Conservation (phyloP, 2,113 vertebrate genomes). For the Ameiurus melas region DNA sequence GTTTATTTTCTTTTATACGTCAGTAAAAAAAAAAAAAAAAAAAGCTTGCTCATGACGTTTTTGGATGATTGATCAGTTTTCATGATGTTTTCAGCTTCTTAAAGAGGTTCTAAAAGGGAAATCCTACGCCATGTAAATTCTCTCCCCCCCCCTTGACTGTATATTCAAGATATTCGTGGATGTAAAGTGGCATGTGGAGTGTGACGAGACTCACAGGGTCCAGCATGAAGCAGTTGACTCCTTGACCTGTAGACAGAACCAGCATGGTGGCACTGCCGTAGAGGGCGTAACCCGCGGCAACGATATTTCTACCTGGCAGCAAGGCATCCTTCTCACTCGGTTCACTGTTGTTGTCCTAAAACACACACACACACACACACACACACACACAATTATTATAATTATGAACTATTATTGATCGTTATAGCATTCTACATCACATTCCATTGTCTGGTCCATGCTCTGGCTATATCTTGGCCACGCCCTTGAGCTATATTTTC, state of each 20-base stretch:
- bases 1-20: neutral
- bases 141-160: neutral
- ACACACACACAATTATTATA: no score
- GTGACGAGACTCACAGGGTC: constrained; percentile 82
- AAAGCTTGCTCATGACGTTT: neutral
- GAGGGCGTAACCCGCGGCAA: constrained; percentile 93
- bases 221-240: constrained; percentile 98
- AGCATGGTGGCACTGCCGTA: constrained; percentile 98
- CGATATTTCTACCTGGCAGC: constrained; percentile 86
- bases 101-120: neutral
- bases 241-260: constrained; percentile 84
- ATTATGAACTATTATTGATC: neutral
- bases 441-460: neutral
- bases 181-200: neutral
- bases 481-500: neutral
- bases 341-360: constrained; percentile 73
- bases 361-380: neutral
- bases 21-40: neutral
- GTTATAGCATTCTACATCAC: neutral
- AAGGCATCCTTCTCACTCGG: constrained; percentile 87
- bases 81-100: neutral
- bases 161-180: neutral
- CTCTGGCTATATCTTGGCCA: neutral
- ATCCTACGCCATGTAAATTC: neutral
- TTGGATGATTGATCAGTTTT: neutral